Evolutionary conservation across 2,797 vertebrate genomes (phyloP).

Genomic region (Epinephelus coioides): DNA sequence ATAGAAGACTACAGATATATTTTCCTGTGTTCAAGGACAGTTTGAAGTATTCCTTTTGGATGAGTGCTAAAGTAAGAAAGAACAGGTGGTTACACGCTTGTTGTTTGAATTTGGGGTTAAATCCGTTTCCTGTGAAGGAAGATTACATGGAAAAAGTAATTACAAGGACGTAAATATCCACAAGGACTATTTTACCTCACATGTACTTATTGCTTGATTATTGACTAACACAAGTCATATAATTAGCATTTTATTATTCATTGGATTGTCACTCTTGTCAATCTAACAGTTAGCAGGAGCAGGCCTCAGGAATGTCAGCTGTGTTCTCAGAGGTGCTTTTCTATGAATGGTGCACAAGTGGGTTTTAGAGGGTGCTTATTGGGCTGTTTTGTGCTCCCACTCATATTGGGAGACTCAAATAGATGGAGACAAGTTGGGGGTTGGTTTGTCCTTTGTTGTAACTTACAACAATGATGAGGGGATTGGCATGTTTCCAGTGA

Average conservation of each 20-base stretch:
- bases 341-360: conserved; percentile 37
- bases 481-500: conserved; percentile 24
- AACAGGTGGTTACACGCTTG: background rate
- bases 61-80: background rate
- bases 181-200: background rate
- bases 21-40: background rate
- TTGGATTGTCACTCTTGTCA: too few relatives aligned
- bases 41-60: background rate
- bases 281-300: conserved; percentile 5
- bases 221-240: background rate
- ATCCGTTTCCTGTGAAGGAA: conserved; percentile 29
- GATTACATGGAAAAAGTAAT: conserved; percentile 20
- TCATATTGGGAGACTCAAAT: conserved; percentile 11
- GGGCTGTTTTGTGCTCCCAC: conserved; percentile 10
- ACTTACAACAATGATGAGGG: conserved; percentile 36
- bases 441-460: conserved; percentile 51
- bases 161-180: background rate
- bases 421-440: conserved; percentile 25
- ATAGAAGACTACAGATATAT: conserved; percentile 18
- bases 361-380: conserved; percentile 36
- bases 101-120: background rate
- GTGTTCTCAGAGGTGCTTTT: conserved; percentile 48
- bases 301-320: conserved; percentile 44
- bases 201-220: background rate
- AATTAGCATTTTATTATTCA: too few relatives aligned